Evolutionary conservation across 1,140 invertebrate genomes (phyloP).

Genomic region (Cylas formicarius): DNA sequence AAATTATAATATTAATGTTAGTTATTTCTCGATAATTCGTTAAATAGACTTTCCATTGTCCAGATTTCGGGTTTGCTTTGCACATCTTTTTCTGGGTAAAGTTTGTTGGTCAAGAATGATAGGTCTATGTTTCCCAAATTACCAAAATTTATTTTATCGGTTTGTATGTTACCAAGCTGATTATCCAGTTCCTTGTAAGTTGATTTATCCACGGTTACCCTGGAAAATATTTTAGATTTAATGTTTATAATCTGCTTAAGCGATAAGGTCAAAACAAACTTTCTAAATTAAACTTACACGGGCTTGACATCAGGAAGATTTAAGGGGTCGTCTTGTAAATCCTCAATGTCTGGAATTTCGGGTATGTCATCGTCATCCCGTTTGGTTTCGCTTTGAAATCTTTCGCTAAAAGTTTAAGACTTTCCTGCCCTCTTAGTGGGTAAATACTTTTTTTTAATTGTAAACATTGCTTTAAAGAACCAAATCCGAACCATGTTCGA

Average conservation of each 20-base stretch:
- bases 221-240: constrained; percentile 21
- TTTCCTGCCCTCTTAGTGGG: background rate
- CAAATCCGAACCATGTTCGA: background rate
- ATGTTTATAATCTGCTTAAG: too few species aligned
- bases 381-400: constrained; percentile 30
- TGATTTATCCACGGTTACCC: constrained; percentile 33
- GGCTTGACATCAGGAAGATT: constrained; percentile 33
- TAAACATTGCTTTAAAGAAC: constrained; percentile 4
- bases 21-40: constrained; percentile 27
- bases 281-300: constrained; percentile 20
- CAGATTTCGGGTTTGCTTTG: constrained; percentile 33
- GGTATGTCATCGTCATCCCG: constrained; percentile 37
- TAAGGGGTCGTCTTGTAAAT: constrained; percentile 35
- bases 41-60: constrained; percentile 36
- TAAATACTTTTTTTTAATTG: background rate
- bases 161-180: constrained; percentile 26
- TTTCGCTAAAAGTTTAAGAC: constrained; percentile 27
- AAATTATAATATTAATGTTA: too few species aligned
- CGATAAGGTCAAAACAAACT: background rate
- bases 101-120: constrained; percentile 29
- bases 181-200: constrained; percentile 38
- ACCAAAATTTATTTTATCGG: constrained; percentile 28
- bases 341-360: constrained; percentile 40
- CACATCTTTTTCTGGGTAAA: constrained; percentile 36
- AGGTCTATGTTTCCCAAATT: constrained; percentile 37